A percentile compares a stretch with the other conserved stretches of the same genome.
These are phyloP conservation scores for Phalloptychus januarius DNA, from an alignment of 2,797 vertebrate genomes.

Conservation along the genomic window DNA sequence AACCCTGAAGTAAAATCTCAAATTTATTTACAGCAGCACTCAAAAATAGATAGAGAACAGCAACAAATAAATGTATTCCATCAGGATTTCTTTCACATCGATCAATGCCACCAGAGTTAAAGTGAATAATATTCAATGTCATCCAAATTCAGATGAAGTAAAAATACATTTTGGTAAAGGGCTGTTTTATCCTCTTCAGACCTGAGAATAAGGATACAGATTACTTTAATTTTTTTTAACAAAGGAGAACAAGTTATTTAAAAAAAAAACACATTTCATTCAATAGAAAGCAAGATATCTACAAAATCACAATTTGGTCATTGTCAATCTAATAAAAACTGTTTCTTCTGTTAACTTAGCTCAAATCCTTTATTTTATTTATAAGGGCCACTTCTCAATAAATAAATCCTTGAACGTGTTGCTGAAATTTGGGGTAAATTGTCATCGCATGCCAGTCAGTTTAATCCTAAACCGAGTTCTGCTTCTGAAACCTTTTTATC, in stretches of 20 bases:
- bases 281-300: neutral
- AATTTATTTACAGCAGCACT: neutral
- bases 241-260: neutral
- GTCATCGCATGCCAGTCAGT: constrained; percentile 58
- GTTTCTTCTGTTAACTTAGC: neutral
- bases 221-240: neutral
- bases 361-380: neutral
- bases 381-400: neutral
- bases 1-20: neutral
- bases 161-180: neutral
- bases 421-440: constrained; percentile 15
- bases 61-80: neutral
- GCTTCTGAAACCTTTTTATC: constrained; percentile 46
- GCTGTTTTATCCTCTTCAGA: neutral
- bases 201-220: neutral
- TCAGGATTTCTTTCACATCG: neutral
- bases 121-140: neutral
- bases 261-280: neutral
- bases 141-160: neutral
- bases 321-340: neutral
- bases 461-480: constrained; percentile 20
- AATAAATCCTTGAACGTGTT: neutral
- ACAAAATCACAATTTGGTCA: neutral
- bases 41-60: neutral
- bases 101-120: neutral